Percentiles rank a stretch among this genome's conserved stretches.
Conservation (phyloP, 2,113 vertebrate species). For the Hemiprocne comata region DNA sequence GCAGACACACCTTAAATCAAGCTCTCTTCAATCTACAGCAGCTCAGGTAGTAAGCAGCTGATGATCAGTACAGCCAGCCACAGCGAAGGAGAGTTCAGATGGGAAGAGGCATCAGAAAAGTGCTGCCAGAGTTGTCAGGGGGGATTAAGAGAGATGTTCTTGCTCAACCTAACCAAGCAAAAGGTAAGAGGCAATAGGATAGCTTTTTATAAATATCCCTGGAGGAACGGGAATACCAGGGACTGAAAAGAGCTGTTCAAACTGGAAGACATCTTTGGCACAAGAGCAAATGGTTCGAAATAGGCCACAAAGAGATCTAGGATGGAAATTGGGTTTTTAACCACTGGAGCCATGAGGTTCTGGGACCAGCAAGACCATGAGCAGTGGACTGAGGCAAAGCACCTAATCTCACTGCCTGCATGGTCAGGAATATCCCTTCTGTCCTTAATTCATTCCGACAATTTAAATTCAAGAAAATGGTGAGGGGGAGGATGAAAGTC, state of each 20-base stretch:
- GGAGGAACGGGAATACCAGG: neutral
- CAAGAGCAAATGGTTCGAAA: neutral
- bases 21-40: neutral
- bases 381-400: neutral
- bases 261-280: neutral
- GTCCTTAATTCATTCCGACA: neutral
- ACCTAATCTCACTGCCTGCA: neutral
- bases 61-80: neutral
- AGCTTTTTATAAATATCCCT: slow-evolving; percentile 5
- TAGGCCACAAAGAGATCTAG: neutral
- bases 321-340: neutral
- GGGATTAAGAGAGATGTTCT: neutral
- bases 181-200: neutral
- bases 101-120: neutral
- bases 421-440: neutral
- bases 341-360: neutral
- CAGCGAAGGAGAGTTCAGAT: neutral
- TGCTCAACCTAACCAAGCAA: neutral
- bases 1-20: neutral
- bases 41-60: neutral
- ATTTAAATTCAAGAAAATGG: neutral
- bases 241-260: neutral
- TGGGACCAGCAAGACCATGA: neutral
- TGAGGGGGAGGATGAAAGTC: fast-evolving
- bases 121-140: neutral